A percentile compares a stretch with the other conserved stretches of the same genome.
phyloP scores from a whole-genome alignment of 2,888 invertebrate genomes.

The Apamea anceps region DNA sequence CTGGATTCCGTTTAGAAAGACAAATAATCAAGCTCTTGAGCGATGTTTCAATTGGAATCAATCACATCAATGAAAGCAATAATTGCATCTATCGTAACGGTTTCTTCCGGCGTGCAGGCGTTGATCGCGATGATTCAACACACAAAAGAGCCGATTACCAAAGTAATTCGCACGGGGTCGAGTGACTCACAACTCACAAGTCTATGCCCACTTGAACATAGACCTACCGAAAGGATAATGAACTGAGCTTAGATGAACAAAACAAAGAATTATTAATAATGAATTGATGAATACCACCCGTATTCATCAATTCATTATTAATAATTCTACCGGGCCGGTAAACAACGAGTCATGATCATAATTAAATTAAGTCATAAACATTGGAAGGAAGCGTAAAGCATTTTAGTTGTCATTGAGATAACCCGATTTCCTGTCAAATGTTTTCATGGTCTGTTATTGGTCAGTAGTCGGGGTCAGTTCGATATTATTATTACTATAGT shows the following conservation, averaged over 20 bases:
- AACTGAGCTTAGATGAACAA: slow-evolving; percentile 52
- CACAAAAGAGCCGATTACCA: slow-evolving; percentile 51
- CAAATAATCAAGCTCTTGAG: slow-evolving; percentile 30
- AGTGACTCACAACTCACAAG: slow-evolving; percentile 55
- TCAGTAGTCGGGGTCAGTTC: slow-evolving; percentile 29
- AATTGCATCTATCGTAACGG: slow-evolving; percentile 47
- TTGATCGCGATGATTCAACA: slow-evolving; percentile 63
- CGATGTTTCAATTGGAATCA: slow-evolving; percentile 47
- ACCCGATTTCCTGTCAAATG: slow-evolving; percentile 83
- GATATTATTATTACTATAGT: slow-evolving; percentile 13
- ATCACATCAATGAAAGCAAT: slow-evolving; percentile 43
- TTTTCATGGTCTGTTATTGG: slow-evolving; percentile 65
- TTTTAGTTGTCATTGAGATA: slow-evolving; percentile 82
- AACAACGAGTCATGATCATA: slow-evolving; percentile 59
- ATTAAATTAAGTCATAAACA: slow-evolving; percentile 73
- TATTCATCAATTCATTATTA: too few species aligned
- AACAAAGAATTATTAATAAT: slow-evolving; percentile 30
- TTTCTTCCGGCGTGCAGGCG: slow-evolving; percentile 46
- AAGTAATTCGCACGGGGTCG: slow-evolving; percentile 53
- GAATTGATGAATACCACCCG: slow-evolving; percentile 44
- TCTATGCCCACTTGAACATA: slow-evolving; percentile 33
- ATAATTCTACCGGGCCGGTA: slow-evolving; percentile 50
- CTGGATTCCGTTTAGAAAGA: slow-evolving; percentile 40
- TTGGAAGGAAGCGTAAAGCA: slow-evolving; percentile 76
- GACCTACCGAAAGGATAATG: slow-evolving; percentile 55